Evolutionary conservation across 2,888 invertebrate genomes (phyloP).

Genomic region (Noctua fimbriata): DNA sequence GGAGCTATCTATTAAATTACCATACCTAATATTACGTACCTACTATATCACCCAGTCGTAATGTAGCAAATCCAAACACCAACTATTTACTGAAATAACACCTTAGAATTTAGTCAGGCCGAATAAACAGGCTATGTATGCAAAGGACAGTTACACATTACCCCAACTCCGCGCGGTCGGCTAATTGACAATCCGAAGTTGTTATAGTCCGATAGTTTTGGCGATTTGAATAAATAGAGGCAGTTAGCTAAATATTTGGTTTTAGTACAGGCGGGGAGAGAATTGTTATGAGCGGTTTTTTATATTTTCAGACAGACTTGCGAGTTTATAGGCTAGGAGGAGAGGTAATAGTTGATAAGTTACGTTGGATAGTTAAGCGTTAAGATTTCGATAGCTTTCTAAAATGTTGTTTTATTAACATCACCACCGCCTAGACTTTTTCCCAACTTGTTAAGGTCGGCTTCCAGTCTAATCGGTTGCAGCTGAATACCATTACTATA

Average conservation of each 20-base stretch:
- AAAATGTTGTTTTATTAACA: too few relatives aligned
- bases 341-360: neutral
- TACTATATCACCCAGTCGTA: neutral
- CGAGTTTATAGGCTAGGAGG: neutral
- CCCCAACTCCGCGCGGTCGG: slow-evolving; percentile 66
- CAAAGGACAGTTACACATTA: slow-evolving; percentile 67
- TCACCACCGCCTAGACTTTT: too few relatives aligned
- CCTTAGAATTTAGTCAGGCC: slow-evolving; percentile 61
- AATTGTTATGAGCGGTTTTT: slow-evolving; percentile 21
- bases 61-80: slow-evolving; percentile 56
- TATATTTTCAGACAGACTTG: neutral
- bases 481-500: too few relatives aligned
- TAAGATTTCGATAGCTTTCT: neutral
- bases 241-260: slow-evolving; percentile 74
- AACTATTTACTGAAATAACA: slow-evolving; percentile 74
- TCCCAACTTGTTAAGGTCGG: too few relatives aligned
- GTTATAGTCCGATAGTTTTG: slow-evolving; percentile 82
- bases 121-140: slow-evolving; percentile 70
- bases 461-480: too few relatives aligned
- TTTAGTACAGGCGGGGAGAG: slow-evolving; percentile 59
- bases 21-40: slow-evolving; percentile 44
- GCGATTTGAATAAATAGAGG: slow-evolving; percentile 80
- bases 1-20: slow-evolving; percentile 28
- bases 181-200: slow-evolving; percentile 84
- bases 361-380: neutral